These are phyloP conservation scores for Spialia ferax DNA, from an alignment of 2,888 invertebrate genomes.

Conservation along the genomic window DNA sequence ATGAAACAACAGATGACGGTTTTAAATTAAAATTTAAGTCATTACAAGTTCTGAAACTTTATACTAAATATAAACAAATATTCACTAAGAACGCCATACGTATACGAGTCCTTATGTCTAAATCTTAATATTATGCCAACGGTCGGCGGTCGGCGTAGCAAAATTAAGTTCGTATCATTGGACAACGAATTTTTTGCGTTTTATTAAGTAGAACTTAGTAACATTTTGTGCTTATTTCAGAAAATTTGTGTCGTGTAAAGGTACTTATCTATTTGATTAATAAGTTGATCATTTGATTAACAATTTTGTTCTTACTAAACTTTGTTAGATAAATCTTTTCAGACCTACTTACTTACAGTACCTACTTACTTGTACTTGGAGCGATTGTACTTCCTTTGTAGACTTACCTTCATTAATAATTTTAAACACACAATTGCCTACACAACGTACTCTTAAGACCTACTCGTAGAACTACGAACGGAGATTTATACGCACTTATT, in stretches of 20 bases:
- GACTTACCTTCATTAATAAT: no score
- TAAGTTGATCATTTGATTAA: neutral
- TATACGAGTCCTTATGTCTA: conserved; percentile 17
- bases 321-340: neutral
- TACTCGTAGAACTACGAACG: no score
- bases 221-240: neutral
- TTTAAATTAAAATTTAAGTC: no score
- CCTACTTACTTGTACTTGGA: no score
- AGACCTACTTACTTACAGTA: no score
- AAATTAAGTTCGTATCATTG: conserved; percentile 30
- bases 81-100: neutral
- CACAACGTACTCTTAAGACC: no score
- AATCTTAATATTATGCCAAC: conserved; percentile 31
- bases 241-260: neutral
- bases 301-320: neutral
- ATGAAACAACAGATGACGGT: no score
- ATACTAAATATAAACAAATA: no score
- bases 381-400: no score
- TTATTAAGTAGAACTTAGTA: neutral
- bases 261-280: neutral
- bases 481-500: no score
- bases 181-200: conserved; percentile 17
- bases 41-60: no score
- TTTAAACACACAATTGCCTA: no score
- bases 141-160: conserved; percentile 33